Conservation (phyloP, 2,888 invertebrate genomes). For the Sphaerophoria rueppellii region DNA sequence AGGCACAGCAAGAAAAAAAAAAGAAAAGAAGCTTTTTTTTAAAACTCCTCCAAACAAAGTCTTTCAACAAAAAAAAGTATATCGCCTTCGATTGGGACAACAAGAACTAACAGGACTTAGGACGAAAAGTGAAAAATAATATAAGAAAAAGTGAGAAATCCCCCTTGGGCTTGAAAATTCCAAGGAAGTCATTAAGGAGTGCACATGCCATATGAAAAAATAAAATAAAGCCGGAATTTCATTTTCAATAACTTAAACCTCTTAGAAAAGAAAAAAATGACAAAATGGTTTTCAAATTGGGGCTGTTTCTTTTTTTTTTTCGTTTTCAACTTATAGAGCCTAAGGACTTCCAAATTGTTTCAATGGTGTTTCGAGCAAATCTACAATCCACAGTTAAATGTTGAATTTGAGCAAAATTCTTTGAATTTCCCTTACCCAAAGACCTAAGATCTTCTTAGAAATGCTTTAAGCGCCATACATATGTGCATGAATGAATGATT, state of each 20-base stretch:
- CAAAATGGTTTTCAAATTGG: conserved; percentile 67
- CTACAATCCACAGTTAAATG: conserved; percentile 61
- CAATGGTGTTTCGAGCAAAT: conserved; percentile 13
- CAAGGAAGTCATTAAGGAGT: conserved; percentile 72
- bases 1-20: conserved; percentile 2
- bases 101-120: conserved; percentile 62
- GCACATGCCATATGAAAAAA: conserved; percentile 32
- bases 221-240: conserved; percentile 67
- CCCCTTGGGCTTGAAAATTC: conserved; percentile 48
- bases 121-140: conserved; percentile 17
- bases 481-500: not conserved
- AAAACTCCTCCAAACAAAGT: conserved; percentile 52
- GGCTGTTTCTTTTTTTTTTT: conserved; percentile 52
- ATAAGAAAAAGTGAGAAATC: conserved; percentile 5
- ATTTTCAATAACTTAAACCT: conserved; percentile 74
- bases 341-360: not conserved
- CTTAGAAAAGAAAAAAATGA: conserved; percentile 67
- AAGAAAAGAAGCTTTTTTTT: conserved; percentile 42
- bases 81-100: conserved; percentile 68
- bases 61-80: conserved; percentile 29
- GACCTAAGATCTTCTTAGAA: conserved; percentile 11
- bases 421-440: conserved; percentile 45
- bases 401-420: conserved; percentile 7
- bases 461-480: conserved; percentile 4
- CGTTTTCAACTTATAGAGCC: not conserved